A percentile compares a stretch with the other conserved stretches of the same genome.
phyloP scores from a whole-genome alignment of 2,113 vertebrate genomes.

The Addax nasomaculatus region DNA sequence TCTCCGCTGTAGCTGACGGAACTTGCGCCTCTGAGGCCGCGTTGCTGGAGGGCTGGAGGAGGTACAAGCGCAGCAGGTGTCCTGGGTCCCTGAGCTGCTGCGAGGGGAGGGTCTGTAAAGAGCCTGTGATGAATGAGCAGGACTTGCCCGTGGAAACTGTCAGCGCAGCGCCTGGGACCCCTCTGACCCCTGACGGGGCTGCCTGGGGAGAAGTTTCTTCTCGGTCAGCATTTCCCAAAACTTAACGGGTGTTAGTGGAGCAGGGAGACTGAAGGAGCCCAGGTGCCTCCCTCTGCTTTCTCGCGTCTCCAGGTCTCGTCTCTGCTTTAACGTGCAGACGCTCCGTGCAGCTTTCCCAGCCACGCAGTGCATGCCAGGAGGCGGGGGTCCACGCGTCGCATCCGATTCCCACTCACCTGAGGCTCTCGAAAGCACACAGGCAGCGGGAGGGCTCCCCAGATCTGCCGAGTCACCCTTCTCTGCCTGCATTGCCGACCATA shows the following conservation, averaged over 20 bases:
- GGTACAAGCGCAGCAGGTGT: too few species aligned
- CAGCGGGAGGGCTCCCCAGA: background rate
- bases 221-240: background rate
- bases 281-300: background rate
- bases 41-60: background rate
- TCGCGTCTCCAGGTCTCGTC: background rate
- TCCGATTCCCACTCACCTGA: background rate
- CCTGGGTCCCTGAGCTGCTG: background rate
- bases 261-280: background rate
- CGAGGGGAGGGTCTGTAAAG: too few species aligned
- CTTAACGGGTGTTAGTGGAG: background rate
- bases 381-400: background rate
- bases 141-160: background rate
- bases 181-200: background rate
- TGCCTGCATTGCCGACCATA: background rate
- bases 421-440: background rate
- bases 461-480: background rate
- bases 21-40: background rate
- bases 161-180: background rate
- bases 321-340: too few species aligned
- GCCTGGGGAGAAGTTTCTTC: background rate
- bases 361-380: background rate
- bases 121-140: background rate
- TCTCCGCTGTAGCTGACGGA: background rate
- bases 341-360: background rate